Conservation (phyloP, 2,888 invertebrate genomes). For the Netelia inedita region DNA sequence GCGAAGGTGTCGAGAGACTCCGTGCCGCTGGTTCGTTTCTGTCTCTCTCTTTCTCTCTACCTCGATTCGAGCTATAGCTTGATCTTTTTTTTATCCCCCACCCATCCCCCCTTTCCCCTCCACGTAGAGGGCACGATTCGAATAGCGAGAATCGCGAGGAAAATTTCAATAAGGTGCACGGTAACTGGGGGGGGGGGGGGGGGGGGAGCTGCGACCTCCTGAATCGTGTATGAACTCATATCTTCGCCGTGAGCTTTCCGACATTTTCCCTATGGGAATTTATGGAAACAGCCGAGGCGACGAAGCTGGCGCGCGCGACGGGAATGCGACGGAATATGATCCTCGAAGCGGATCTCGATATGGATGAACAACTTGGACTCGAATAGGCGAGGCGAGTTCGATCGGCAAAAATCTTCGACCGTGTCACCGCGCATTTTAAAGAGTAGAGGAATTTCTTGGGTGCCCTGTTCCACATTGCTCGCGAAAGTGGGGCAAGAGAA, state of each 20-base stretch:
- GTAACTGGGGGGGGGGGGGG: no score
- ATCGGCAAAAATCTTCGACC: neutral
- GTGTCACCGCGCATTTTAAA: neutral
- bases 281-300: conserved; percentile 34
- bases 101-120: neutral
- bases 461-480: no score
- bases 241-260: conserved; percentile 16
- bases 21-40: neutral
- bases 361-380: neutral
- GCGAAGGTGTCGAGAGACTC: neutral
- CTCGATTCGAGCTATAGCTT: neutral
- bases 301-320: conserved; percentile 25
- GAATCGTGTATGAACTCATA: conserved; percentile 3
- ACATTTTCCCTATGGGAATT: conserved; percentile 22
- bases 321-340: conserved; percentile 47
- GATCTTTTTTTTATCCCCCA: conserved; percentile 22
- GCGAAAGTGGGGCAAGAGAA: no score
- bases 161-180: conserved; percentile 62
- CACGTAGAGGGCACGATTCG: neutral
- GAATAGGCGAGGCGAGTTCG: neutral
- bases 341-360: conserved; percentile 18
- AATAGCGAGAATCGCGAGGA: conserved; percentile 43
- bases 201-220: conserved; percentile 15
- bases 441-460: neutral
- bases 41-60: neutral